phyloP scores from a whole-genome alignment of 2,797 vertebrate species.

The Cuculus canorus region DNA sequence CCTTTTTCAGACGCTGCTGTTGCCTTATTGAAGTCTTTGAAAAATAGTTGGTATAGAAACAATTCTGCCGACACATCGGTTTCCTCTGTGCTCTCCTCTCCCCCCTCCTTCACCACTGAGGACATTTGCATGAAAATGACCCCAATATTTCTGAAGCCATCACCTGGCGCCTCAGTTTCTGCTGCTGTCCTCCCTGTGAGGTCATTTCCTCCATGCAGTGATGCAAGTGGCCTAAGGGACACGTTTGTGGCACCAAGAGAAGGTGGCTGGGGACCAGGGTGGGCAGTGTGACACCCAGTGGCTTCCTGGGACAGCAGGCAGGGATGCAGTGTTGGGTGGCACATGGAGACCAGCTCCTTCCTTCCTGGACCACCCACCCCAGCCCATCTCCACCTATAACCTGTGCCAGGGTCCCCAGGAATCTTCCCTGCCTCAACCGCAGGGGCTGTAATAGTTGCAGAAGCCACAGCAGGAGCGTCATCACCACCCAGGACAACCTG shows the following conservation, averaged over 20 bases:
- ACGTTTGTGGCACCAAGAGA: neutral
- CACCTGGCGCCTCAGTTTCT: conserved; percentile 15
- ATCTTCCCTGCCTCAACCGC: neutral
- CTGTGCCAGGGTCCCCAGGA: too few relatives aligned
- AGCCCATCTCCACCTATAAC: neutral
- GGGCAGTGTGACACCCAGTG: neutral
- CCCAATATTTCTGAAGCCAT: neutral
- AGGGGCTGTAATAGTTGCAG: neutral
- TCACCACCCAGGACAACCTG: neutral
- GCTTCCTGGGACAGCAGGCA: rapidly evolving
- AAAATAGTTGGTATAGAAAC: conserved; percentile 60
- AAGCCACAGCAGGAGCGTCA: neutral
- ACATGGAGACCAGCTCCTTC: neutral
- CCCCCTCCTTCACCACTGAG: neutral
- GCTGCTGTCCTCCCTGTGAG: neutral
- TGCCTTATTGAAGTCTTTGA: conserved; percentile 58
- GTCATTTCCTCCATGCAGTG: neutral
- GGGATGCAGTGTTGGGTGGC: neutral
- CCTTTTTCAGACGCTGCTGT: conserved; percentile 51
- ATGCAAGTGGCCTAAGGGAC: neutral
- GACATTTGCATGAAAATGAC: conserved; percentile 54
- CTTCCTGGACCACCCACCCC: neutral
- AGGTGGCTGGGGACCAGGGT: neutral
- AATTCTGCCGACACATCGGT: conserved; percentile 56
- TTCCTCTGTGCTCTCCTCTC: conserved; percentile 24